phyloP scores from a whole-genome alignment of 2,888 invertebrate genomes.

The Odontothrips loti region DNA sequence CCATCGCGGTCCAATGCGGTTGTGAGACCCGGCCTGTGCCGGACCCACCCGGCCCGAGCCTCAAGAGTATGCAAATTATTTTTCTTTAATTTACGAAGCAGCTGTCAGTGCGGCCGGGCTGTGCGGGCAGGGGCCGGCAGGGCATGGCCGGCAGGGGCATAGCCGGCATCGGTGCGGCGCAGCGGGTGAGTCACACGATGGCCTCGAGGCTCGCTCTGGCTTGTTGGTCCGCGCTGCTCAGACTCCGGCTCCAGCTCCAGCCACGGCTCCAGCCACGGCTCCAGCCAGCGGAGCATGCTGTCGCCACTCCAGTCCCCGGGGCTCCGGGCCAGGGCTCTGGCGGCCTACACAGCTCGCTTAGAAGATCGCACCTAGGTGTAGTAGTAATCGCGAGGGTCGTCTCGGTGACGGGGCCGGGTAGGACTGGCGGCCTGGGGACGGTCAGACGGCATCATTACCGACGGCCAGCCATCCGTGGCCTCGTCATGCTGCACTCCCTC shows the following conservation, averaged over 20 bases:
- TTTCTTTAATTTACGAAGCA: constrained; percentile 25
- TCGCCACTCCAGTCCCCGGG: too few species aligned
- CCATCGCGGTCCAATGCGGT: neutral
- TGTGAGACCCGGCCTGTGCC: neutral
- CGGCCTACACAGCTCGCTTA: too few species aligned
- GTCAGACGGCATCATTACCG: too few species aligned
- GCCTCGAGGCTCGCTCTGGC: neutral
- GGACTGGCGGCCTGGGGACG: too few species aligned
- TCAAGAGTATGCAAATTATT: constrained; percentile 19
- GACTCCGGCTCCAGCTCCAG: neutral
- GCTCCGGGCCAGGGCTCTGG: too few species aligned
- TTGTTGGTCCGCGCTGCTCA: neutral
- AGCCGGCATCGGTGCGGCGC: neutral
- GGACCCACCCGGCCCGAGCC: neutral
- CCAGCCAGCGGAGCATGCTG: neutral
- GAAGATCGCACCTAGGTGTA: too few species aligned
- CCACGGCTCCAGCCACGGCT: neutral
- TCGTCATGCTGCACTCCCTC: neutral
- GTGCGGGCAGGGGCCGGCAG: too few species aligned
- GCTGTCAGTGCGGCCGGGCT: constrained; percentile 1
- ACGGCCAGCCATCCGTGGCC: neutral
- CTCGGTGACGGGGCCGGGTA: too few species aligned
- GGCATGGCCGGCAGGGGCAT: neutral
- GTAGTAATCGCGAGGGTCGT: too few species aligned
- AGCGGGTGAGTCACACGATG: constrained; percentile 4